Evolutionary conservation across 2,888 invertebrate genomes (phyloP).

Genomic region (Meteorus cinctellus): DNA sequence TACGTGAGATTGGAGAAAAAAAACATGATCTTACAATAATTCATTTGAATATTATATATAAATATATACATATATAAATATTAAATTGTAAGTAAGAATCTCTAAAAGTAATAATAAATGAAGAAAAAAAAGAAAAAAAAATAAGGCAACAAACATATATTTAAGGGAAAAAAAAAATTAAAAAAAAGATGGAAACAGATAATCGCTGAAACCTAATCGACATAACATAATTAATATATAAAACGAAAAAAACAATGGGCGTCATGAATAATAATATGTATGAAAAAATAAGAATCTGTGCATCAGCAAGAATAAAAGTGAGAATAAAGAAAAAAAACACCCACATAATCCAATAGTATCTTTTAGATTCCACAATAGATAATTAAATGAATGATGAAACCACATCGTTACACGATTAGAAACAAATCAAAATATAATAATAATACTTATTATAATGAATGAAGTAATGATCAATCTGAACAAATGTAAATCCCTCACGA

Average conservation of each 20-base stretch:
- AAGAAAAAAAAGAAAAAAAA: not conserved
- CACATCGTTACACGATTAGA: not conserved
- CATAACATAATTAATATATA: conserved; percentile 1
- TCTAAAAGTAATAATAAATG: not conserved
- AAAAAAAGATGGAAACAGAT: not conserved
- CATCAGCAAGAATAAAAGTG: not conserved
- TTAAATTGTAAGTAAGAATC: conserved; percentile 1
- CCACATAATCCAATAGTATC: not conserved
- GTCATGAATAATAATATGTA: not conserved
- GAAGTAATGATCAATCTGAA: not conserved
- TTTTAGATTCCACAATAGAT: conserved; percentile 3
- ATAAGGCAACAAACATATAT: conserved; percentile 1
- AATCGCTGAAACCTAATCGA: not conserved
- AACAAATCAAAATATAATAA: not conserved
- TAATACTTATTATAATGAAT: not conserved
- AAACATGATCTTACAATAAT: not conserved
- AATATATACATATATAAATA: not conserved
- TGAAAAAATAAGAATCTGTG: not conserved
- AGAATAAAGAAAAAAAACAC: not conserved
- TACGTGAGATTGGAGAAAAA: not conserved
- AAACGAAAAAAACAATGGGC: not conserved
- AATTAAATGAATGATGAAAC: not conserved
- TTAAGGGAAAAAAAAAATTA: not conserved
- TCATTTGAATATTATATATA: not conserved
- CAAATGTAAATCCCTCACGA: not conserved